These are phyloP conservation scores for Ylistrum balloti DNA, from an alignment of 1,140 invertebrate genomes.

Conservation along the genomic window DNA sequence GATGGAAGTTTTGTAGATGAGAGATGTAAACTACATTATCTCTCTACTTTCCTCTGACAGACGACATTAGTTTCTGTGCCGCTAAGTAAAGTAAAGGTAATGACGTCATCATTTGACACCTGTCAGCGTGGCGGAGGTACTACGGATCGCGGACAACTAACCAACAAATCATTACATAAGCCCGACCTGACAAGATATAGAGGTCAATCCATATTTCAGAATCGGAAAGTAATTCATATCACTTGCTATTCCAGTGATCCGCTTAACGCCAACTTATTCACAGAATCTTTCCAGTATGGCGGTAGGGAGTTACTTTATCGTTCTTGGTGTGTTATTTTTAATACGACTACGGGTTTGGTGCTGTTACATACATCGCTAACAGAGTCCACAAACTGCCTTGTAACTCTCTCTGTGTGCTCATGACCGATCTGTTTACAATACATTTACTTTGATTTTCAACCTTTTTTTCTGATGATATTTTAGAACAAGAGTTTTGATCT, in stretches of 20 bases:
- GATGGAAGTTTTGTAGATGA: too few relatives aligned
- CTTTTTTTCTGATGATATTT: too few relatives aligned
- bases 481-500: too few relatives aligned
- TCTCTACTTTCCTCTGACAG: not conserved
- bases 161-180: conserved; percentile 19
- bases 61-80: not conserved
- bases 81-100: not conserved
- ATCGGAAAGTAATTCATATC: not conserved
- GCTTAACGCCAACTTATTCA: conserved; percentile 17
- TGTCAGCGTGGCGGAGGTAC: not conserved
- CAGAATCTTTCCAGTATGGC: not conserved
- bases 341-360: too few relatives aligned
- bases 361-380: too few relatives aligned
- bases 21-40: not conserved
- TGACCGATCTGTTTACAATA: too few relatives aligned
- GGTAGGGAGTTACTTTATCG: too few relatives aligned
- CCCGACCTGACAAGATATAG: not conserved
- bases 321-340: not conserved
- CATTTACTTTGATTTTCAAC: too few relatives aligned
- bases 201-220: conserved; percentile 22
- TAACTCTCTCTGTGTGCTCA: too few relatives aligned
- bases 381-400: too few relatives aligned
- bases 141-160: not conserved
- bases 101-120: conserved; percentile 8
- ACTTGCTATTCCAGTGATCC: not conserved